A percentile compares a stretch with the other conserved stretches of the same genome.
These are phyloP conservation scores for Coturnix japonica DNA, from an alignment of 2,113 vertebrate species.

Conservation along the genomic window DNA sequence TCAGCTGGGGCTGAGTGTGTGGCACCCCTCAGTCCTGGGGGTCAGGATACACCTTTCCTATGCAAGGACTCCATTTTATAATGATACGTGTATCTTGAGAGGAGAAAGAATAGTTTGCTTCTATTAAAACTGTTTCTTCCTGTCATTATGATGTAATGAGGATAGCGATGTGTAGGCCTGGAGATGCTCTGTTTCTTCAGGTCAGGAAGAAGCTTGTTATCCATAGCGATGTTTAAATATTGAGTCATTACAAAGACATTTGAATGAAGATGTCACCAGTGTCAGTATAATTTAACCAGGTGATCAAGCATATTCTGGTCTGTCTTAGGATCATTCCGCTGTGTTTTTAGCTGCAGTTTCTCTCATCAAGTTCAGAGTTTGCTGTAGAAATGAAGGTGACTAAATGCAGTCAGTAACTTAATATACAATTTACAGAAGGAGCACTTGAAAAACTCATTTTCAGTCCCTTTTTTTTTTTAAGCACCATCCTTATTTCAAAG, in stretches of 20 bases:
- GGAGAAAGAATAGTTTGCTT: neutral
- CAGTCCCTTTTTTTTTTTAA: constrained; percentile 3
- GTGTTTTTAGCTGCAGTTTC: neutral
- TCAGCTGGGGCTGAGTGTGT: neutral
- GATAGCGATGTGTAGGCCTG: constrained; percentile 18
- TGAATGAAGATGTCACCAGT: constrained; percentile 19
- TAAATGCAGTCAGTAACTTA: neutral
- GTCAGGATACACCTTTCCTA: neutral
- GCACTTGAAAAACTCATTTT: neutral
- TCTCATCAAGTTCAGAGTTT: neutral
- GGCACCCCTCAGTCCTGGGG: neutral
- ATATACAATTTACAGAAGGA: neutral
- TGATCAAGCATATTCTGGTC: neutral
- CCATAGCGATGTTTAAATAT: constrained; percentile 38
- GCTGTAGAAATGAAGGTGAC: neutral
- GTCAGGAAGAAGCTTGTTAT: constrained; percentile 59
- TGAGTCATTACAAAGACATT: constrained; percentile 37
- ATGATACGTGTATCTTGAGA: neutral
- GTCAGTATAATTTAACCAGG: neutral
- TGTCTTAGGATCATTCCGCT: neutral
- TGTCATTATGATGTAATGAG: neutral
- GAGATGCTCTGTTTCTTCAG: constrained; percentile 2
- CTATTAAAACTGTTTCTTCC: neutral
- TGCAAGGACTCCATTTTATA: constrained; percentile 16
- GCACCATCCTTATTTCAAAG: neutral